phyloP scores from a whole-genome alignment of 2,113 vertebrate species.

The Prinia subflava region DNA sequence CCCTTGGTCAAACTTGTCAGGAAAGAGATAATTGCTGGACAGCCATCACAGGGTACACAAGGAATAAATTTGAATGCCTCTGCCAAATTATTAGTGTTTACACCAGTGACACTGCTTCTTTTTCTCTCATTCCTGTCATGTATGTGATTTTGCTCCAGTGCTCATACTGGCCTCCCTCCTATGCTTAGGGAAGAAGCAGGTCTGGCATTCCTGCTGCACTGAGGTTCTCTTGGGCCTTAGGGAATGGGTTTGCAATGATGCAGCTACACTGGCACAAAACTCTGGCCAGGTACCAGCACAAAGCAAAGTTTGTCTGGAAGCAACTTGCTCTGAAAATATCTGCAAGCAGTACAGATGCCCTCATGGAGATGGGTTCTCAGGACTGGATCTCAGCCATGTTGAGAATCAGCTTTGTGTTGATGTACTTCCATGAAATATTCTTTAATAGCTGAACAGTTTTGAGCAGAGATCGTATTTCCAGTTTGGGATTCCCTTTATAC shows the following conservation, averaged over 20 bases:
- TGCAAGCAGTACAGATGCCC: neutral
- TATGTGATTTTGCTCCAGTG: neutral
- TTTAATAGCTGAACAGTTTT: constrained; percentile 11
- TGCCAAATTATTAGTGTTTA: neutral
- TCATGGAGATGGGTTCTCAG: neutral
- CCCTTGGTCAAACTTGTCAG: neutral
- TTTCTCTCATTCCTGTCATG: neutral
- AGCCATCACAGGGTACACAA: neutral
- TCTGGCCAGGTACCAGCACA: neutral
- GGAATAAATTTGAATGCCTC: neutral
- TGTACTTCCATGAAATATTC: neutral
- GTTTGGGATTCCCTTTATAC: constrained; percentile 56
- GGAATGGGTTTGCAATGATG: neutral
- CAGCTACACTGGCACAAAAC: neutral
- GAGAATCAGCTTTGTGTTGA: constrained; percentile 1
- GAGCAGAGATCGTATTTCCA: constrained; percentile 50
- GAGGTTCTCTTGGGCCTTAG: neutral
- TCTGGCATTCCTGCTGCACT: neutral
- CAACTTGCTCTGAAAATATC: neutral
- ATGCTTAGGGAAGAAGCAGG: neutral
- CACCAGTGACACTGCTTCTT: neutral
- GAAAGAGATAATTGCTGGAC: neutral
- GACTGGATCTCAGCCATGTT: neutral
- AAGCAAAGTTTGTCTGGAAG: neutral
- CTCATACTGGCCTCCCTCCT: neutral